Base-by-base conservation (phyloP, 1,140 invertebrate genomes). In the Tetramorium alpestre region DNA sequence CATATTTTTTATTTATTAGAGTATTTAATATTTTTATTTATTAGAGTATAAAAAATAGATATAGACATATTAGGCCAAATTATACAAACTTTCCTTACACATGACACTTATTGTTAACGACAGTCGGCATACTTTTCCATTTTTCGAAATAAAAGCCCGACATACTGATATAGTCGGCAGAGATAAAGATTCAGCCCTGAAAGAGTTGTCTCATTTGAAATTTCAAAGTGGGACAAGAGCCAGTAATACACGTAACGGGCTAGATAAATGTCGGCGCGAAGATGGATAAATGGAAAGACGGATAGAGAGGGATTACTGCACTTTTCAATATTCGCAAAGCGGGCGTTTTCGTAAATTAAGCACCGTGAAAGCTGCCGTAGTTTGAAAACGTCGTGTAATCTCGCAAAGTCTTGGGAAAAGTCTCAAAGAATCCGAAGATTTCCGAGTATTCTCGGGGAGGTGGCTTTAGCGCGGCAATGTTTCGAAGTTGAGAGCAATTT, bases 251-350 rank as follows among this genome's bases (percentile, higher is more conserved):
- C 22, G 16, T 62, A 28, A 81, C 49, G 51, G 47, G 22, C 22
- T 56, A 60, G 64, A 70, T 70, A 81, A 81, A 81, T 70, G 65
- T 81, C 78, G 78, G 65, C 16, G 41, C 8, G 18, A 69, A 56
- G 62, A 80, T n/a, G 47, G 47, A 80, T 54, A 69, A 69, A 81
- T 10, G 47, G 64, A 69, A 69, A 54, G 77, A 56, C n/a, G 47
- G 49, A 81, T 54, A 81, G 78, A 70, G 78, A 56, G 78, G 28
- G 78, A 81, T 81, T 81, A 70, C 65, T 70, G 49, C 65, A 81
- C 78, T 81, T 70, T 81, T 70, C 77, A 81, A 81, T 81, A 81
- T 81, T 81, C 78, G 16, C 67, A 81, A 81, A 81, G 38, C 78
- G 41, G 78, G 70, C 65, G 65, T 58, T 67, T 81, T 81, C 49